Evolutionary conservation across 2,888 invertebrate genomes (phyloP).

Genomic region (Danaus chrysippus): DNA sequence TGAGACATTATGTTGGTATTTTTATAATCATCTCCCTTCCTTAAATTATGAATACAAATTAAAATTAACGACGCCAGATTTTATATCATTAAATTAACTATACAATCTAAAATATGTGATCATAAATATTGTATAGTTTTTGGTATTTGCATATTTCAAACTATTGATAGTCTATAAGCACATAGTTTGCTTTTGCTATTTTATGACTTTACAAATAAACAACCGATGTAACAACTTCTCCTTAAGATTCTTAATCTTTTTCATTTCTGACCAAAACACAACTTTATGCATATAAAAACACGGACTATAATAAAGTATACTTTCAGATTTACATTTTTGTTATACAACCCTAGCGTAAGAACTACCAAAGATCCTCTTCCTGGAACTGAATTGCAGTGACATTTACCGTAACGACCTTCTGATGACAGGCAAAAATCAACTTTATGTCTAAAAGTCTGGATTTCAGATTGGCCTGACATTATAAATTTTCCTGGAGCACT

Average conservation of each 20-base stretch:
- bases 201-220: too few relatives aligned
- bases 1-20: conserved; percentile 21
- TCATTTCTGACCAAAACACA: neutral
- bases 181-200: too few relatives aligned
- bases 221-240: too few relatives aligned
- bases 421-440: conserved; percentile 18
- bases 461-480: conserved; percentile 12
- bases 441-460: conserved; percentile 12
- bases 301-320: conserved; percentile 11
- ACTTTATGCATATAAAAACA: neutral
- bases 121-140: too few relatives aligned
- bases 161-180: too few relatives aligned
- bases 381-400: conserved; percentile 38
- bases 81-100: too few relatives aligned
- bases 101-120: too few relatives aligned
- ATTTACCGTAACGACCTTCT: conserved; percentile 33
- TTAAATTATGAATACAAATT: neutral
- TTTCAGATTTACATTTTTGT: conserved; percentile 40
- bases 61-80: too few relatives aligned
- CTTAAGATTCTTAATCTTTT: neutral
- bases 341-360: conserved; percentile 51
- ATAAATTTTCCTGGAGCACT: conserved; percentile 4
- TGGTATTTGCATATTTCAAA: too few relatives aligned
- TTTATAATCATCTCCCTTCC: conserved; percentile 17
- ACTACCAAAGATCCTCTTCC: conserved; percentile 43